phyloP scores from a whole-genome alignment of 2,888 invertebrate genomes.

The Carabus problematicus region DNA sequence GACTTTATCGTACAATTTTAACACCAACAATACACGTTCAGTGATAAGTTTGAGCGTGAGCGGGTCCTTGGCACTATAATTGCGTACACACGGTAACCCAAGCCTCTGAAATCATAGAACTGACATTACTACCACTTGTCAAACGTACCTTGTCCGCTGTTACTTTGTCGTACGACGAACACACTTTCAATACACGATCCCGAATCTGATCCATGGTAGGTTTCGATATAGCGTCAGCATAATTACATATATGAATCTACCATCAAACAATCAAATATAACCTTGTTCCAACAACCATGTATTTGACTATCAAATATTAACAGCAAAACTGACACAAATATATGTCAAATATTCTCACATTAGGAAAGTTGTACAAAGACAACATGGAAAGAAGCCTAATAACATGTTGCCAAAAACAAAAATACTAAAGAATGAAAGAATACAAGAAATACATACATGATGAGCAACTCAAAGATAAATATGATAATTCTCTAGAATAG shows the following conservation, averaged over 20 bases:
- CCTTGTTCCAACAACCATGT: neutral
- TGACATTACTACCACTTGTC: conserved; percentile 16
- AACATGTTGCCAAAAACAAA: no score
- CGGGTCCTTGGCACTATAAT: conserved; percentile 78
- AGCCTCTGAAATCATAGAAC: conserved; percentile 66
- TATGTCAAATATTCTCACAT: neutral
- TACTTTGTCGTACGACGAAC: conserved; percentile 89
- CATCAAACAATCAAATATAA: conserved; percentile 47
- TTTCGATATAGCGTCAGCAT: conserved; percentile 60
- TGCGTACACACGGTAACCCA: conserved; percentile 70
- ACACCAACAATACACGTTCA: conserved; percentile 91
- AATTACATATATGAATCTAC: conserved; percentile 51
- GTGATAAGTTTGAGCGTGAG: conserved; percentile 82
- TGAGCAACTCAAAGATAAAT: no score
- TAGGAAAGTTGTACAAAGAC: neutral
- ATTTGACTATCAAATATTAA: neutral
- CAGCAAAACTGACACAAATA: neutral
- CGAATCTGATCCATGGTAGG: conserved; percentile 71
- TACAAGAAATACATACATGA: no score
- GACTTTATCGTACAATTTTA: conserved; percentile 98
- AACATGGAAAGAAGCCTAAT: no score
- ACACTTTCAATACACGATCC: conserved; percentile 86
- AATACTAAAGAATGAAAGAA: no score
- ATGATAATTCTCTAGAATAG: no score
- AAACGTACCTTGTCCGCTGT: conserved; percentile 82